Evolutionary conservation across 2,797 vertebrate genomes (phyloP).

Genomic region (Lutjanus campechanus): DNA sequence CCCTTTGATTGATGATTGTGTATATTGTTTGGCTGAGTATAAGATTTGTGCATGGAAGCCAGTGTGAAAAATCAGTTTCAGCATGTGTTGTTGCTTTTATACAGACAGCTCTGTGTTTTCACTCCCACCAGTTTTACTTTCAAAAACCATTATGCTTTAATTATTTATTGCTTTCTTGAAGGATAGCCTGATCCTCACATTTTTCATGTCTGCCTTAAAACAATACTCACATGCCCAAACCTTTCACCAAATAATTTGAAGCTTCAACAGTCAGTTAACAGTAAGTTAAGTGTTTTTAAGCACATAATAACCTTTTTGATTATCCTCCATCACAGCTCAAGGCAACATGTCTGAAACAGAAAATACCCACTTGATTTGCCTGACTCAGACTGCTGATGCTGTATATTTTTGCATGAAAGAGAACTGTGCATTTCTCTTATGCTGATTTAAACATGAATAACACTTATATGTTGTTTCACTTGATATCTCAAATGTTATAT

Average conservation of each 20-base stretch:
- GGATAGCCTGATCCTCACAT: background rate
- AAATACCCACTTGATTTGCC: background rate
- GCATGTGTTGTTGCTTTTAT: conserved; percentile 47
- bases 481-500: background rate
- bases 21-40: conserved; percentile 43
- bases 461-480: background rate
- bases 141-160: conserved; percentile 13
- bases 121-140: background rate
- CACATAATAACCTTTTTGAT: background rate
- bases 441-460: background rate
- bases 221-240: background rate
- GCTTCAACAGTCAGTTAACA: background rate
- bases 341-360: background rate
- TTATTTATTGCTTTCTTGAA: conserved; percentile 2
- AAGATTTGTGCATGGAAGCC: background rate
- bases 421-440: background rate
- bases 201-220: background rate
- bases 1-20: conserved; percentile 68
- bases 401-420: background rate
- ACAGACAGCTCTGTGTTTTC: conserved; percentile 1
- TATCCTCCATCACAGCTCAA: background rate
- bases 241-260: background rate
- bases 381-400: background rate
- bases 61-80: conserved; percentile 29
- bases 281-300: background rate